phyloP scores from a whole-genome alignment of 2,113 vertebrate species.

The Ascaphus truei region DNA sequence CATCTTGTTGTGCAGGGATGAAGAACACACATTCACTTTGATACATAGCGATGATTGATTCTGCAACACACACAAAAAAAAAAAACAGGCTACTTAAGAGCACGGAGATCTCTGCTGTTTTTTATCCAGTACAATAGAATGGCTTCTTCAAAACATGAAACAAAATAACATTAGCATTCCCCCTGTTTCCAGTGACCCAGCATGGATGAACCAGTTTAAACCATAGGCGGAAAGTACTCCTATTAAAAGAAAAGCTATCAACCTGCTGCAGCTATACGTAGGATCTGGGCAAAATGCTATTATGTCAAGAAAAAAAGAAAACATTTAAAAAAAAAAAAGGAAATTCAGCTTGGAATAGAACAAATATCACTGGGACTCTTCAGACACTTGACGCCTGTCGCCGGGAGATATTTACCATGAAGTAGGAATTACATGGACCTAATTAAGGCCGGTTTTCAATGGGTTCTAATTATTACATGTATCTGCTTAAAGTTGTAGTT shows the following conservation, averaged over 20 bases:
- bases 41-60: constrained; percentile 18
- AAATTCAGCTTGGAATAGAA: background rate
- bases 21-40: constrained; percentile 20
- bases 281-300: background rate
- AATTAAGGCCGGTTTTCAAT: too few relatives aligned
- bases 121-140: constrained; percentile 43
- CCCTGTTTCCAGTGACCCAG: background rate
- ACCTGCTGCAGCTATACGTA: constrained; percentile 1
- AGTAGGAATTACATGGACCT: too few relatives aligned
- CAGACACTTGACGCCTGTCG: too few relatives aligned
- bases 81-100: constrained; percentile 14
- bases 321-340: background rate
- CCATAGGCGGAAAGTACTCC: constrained; percentile 3
- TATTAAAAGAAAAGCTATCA: constrained; percentile 10
- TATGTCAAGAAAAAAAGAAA: background rate
- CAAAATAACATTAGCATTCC: constrained; percentile 17
- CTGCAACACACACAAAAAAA: constrained; percentile 2
- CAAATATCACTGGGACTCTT: background rate
- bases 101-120: constrained; percentile 11
- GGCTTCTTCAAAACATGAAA: constrained; percentile 46
- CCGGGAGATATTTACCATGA: too few relatives aligned
- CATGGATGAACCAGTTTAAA: constrained; percentile 16
- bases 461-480: too few relatives aligned
- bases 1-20: background rate
- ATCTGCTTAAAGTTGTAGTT: too few relatives aligned